Percentiles rank a stretch among this genome's conserved stretches.
Conservation (phyloP, 1,140 invertebrate species). For the Cephus cinctus region DNA sequence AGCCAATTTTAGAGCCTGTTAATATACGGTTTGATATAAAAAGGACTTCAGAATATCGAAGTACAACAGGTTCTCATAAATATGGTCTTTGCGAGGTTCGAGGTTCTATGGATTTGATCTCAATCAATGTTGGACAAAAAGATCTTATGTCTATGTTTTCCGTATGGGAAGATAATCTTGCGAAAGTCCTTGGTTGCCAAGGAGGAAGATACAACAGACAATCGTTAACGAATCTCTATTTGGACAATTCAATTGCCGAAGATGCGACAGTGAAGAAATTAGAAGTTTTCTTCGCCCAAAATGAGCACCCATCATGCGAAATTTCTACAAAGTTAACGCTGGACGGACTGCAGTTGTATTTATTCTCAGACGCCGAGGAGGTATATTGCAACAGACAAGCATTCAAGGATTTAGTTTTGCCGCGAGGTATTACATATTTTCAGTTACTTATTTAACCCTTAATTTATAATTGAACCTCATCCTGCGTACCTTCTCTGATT, state of each 20-base stretch:
- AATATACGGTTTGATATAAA: conserved; percentile 73
- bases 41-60: conserved; percentile 55
- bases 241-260: conserved; percentile 32
- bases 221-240: conserved; percentile 11
- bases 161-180: conserved; percentile 69
- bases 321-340: conserved; percentile 61
- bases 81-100: conserved; percentile 64
- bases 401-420: background rate
- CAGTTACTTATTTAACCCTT: too few relatives aligned
- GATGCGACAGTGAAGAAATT: conserved; percentile 69
- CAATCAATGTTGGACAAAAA: conserved; percentile 70
- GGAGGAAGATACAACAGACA: conserved; percentile 13
- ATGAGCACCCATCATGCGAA: conserved; percentile 59
- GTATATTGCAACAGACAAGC: conserved; percentile 42
- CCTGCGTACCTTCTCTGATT: too few relatives aligned
- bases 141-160: conserved; percentile 69
- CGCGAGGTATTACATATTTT: too few relatives aligned
- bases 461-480: too few relatives aligned
- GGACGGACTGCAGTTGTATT: conserved; percentile 67
- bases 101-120: conserved; percentile 66
- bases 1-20: conserved; percentile 75
- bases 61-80: conserved; percentile 29
- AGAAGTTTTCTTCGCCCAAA: conserved; percentile 72
- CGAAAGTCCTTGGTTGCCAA: conserved; percentile 31
- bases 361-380: conserved; percentile 75